Percentiles rank a stretch among this genome's conserved stretches.
Evolutionary conservation across 2,797 vertebrate genomes (phyloP).

Genomic region (Syngnathus rostellatus): DNA sequence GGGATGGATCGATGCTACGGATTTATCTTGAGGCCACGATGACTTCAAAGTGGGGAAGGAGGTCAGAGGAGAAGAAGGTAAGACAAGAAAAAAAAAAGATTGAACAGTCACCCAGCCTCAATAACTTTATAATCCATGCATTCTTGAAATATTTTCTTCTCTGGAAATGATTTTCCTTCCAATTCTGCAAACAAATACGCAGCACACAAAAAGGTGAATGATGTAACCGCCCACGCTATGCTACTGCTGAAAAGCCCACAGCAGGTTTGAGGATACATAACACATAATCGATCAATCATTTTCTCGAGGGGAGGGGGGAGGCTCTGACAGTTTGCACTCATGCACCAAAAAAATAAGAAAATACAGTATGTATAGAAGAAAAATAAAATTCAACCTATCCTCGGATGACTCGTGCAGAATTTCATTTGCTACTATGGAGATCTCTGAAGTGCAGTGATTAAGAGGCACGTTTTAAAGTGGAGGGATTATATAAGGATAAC

Average conservation of each 20-base stretch:
- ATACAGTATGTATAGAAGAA: too few species aligned
- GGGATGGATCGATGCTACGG: slow-evolving; percentile 37
- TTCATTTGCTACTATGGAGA: not conserved
- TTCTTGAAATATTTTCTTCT: too few species aligned
- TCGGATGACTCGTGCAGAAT: too few species aligned
- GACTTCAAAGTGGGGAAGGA: slow-evolving; percentile 33
- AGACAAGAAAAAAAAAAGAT: slow-evolving; percentile 8
- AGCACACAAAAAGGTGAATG: not conserved
- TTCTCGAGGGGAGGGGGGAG: too few species aligned
- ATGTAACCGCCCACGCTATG: not conserved
- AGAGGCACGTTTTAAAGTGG: not conserved
- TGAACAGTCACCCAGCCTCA: too few species aligned
- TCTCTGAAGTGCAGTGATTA: not conserved
- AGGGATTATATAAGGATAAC: not conserved
- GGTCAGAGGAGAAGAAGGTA: slow-evolving; percentile 20
- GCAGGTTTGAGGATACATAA: not conserved
- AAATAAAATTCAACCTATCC: too few species aligned
- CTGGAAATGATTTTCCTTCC: too few species aligned
- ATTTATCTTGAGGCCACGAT: slow-evolving; percentile 41
- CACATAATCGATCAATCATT: not conserved
- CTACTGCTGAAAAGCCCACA: not conserved
- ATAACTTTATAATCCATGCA: too few species aligned
- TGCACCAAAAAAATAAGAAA: too few species aligned
- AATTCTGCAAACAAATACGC: not conserved
- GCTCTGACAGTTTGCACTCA: not conserved